Conservation (phyloP, 2,113 vertebrate genomes). For the Rhizomys pruinosus region DNA sequence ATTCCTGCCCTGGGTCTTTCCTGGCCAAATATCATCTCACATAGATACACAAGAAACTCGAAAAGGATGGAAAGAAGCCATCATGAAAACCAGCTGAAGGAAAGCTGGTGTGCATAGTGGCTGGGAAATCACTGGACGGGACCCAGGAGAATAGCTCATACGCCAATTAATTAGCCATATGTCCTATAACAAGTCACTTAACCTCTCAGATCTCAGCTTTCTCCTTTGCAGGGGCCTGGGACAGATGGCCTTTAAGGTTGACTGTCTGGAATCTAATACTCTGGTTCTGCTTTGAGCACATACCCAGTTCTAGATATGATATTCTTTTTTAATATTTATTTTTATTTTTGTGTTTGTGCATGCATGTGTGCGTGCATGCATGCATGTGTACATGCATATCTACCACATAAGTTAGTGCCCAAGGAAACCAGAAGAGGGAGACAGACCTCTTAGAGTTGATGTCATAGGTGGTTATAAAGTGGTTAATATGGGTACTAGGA, state of each 20-base stretch:
- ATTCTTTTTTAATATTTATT: background rate
- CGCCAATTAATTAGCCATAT: slow-evolving; percentile 69
- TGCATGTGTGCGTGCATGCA: too few relatives aligned
- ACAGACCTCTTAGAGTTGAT: too few relatives aligned
- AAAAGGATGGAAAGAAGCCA: background rate
- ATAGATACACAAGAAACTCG: background rate
- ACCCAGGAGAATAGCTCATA: slow-evolving; percentile 25
- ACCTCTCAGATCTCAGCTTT: slow-evolving; percentile 52
- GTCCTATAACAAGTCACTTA: slow-evolving; percentile 58
- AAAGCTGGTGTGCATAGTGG: background rate
- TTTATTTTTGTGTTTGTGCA: too few relatives aligned
- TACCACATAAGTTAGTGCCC: too few relatives aligned
- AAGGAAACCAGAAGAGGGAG: too few relatives aligned
- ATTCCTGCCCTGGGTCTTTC: background rate
- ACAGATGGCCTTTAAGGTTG: slow-evolving; percentile 63
- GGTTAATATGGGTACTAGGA: too few relatives aligned
- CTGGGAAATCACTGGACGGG: background rate
- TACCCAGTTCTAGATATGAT: slow-evolving; percentile 20
- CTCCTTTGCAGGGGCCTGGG: slow-evolving; percentile 39
- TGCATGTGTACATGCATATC: too few relatives aligned
- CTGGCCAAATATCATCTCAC: background rate
- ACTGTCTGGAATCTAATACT: slow-evolving; percentile 28
- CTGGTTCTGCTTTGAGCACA: slow-evolving; percentile 10
- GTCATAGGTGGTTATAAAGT: too few relatives aligned
- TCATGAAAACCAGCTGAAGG: background rate